phyloP scores from a whole-genome alignment of 2,113 vertebrate species.

The Natator depressus region DNA sequence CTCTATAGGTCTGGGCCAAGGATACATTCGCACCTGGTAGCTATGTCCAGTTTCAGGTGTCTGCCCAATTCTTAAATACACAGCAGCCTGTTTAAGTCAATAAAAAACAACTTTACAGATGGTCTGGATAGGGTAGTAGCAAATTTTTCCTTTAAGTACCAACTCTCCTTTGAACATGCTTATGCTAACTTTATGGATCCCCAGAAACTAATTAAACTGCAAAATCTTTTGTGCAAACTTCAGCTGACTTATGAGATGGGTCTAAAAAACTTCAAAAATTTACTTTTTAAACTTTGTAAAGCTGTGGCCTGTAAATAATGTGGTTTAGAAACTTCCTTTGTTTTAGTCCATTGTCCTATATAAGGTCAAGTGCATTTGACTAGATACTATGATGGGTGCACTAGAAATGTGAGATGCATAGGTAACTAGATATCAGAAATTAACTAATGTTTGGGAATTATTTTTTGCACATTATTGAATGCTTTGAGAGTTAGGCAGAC shows the following conservation, averaged over 20 bases:
- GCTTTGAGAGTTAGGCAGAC: neutral
- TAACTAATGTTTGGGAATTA: neutral
- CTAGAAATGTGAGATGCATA: neutral
- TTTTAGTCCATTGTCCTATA: neutral
- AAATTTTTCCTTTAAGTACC: neutral
- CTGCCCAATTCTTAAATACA: no score
- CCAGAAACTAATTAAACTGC: neutral
- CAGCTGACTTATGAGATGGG: accelerated
- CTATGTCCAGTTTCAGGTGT: neutral
- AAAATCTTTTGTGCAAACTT: neutral
- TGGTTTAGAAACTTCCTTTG: neutral
- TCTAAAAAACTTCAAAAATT: neutral
- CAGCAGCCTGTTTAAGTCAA: neutral
- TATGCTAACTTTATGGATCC: neutral
- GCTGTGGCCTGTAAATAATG: neutral
- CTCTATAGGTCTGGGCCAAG: neutral
- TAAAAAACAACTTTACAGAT: neutral
- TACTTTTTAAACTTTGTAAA: neutral
- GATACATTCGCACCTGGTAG: neutral
- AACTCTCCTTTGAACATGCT: neutral
- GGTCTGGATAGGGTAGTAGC: neutral
- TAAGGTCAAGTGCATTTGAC: neutral
- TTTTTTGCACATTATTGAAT: neutral
- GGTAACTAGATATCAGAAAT: neutral
- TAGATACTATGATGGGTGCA: neutral